phyloP scores from a whole-genome alignment of 2,797 vertebrate genomes.

The Acridotheres tristis region DNA sequence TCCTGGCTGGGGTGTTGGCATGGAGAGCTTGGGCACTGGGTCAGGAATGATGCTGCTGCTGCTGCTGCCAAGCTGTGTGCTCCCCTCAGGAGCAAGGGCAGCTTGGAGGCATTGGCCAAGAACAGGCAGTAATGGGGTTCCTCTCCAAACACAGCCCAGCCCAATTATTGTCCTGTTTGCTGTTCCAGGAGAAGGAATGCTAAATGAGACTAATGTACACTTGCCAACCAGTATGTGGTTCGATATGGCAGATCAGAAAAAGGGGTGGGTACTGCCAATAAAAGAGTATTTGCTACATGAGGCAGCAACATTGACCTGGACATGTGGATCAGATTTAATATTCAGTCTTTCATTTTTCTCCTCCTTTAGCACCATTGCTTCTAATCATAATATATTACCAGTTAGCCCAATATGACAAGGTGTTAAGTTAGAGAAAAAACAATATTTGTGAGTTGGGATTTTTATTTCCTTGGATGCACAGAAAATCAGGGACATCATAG shows the following conservation, averaged over 20 bases:
- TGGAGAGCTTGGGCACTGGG: accelerated
- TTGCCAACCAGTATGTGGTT: not conserved
- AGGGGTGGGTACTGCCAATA: not conserved
- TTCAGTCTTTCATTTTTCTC: not conserved
- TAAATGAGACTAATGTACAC: not conserved
- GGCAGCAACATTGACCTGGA: not conserved
- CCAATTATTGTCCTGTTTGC: not conserved
- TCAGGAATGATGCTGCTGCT: not conserved
- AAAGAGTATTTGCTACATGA: not conserved
- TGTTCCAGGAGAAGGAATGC: not conserved
- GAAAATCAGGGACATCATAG: not conserved
- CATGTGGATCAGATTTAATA: not conserved
- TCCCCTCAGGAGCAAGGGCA: not conserved
- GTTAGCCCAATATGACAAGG: not conserved
- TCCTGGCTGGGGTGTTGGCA: not conserved
- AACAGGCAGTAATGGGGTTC: not conserved
- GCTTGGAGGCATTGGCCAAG: not conserved
- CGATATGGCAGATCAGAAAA: not conserved
- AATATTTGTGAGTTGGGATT: not conserved
- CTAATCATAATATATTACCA: not conserved
- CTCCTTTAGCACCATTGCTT: not conserved
- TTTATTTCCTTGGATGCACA: not conserved
- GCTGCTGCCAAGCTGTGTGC: not conserved
- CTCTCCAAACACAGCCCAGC: not conserved
- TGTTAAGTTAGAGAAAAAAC: not conserved